Evolutionary conservation across 2,888 invertebrate genomes (phyloP).

Genomic region (Metacarcinus magister): DNA sequence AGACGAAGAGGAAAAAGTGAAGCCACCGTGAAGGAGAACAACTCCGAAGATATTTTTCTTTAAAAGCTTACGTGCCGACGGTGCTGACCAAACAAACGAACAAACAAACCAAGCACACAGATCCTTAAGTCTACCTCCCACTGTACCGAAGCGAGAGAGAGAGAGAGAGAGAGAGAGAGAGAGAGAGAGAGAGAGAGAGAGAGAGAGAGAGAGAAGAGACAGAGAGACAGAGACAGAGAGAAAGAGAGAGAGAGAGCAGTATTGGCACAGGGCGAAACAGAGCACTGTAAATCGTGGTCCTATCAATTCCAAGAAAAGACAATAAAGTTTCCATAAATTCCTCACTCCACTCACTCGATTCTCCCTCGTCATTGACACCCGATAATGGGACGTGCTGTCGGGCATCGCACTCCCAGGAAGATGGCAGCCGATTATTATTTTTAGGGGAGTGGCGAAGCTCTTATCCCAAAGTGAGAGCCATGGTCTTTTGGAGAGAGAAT

Average conservation of each 20-base stretch:
- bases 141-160: too few relatives aligned
- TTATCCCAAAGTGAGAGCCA: too few relatives aligned
- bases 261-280: not conserved
- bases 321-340: not conserved
- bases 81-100: too few relatives aligned
- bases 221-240: not conserved
- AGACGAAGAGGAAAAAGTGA: not conserved
- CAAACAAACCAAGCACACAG: not conserved
- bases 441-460: not conserved
- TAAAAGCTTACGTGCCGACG: too few relatives aligned
- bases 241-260: not conserved
- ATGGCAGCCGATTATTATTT: not conserved
- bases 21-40: not conserved
- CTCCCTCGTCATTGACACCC: not conserved
- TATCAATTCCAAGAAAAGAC: slow-evolving; percentile 9
- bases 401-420: not conserved
- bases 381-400: not conserved
- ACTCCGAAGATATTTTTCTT: not conserved
- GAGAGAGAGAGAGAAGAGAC: not conserved
- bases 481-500: too few relatives aligned
- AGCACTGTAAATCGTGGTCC: not conserved
- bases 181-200: not conserved
- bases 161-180: not conserved
- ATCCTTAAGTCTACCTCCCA: not conserved
- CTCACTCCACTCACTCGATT: not conserved